Evolutionary conservation across 2,888 invertebrate genomes (phyloP).

Genomic region (Andricus curvator): DNA sequence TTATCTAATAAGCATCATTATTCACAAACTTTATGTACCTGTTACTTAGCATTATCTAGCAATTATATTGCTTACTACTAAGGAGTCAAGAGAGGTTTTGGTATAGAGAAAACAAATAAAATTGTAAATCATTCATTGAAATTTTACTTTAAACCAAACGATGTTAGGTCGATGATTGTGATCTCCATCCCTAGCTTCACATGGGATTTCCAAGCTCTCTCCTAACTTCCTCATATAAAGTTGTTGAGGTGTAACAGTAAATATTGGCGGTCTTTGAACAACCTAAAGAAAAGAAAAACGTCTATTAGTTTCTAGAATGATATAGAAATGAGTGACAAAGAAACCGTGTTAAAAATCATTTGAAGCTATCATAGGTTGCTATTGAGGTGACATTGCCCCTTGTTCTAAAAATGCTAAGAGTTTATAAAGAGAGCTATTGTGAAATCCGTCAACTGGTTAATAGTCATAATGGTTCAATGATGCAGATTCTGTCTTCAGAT

Average conservation of each 20-base stretch:
- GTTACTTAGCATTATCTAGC: background rate
- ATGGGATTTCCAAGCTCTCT: conserved; percentile 89
- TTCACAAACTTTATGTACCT: conserved; percentile 13
- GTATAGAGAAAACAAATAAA: conserved; percentile 14
- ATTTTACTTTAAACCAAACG: conserved; percentile 84
- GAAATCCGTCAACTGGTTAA: conserved; percentile 57
- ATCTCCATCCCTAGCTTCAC: conserved; percentile 87
- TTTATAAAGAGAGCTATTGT: background rate
- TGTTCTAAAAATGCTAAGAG: background rate
- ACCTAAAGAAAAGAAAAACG: conserved; percentile 74
- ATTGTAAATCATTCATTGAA: conserved; percentile 23
- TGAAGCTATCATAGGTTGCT: background rate
- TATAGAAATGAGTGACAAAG: background rate
- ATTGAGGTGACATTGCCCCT: background rate
- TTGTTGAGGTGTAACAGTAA: conserved; percentile 88
- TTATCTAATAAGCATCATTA: conserved; percentile 34
- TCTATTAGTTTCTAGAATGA: background rate
- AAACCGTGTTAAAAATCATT: background rate
- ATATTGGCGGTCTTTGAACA: conserved; percentile 91
- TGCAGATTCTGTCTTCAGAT: conserved; percentile 40
- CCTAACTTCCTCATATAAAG: conserved; percentile 91
- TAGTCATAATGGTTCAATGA: conserved; percentile 55
- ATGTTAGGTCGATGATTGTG: conserved; percentile 83
- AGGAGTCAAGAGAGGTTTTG: background rate
- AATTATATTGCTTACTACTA: background rate